Evolutionary conservation across 2,797 vertebrate genomes (phyloP).

Genomic region (Rhadinocentrus ornatus): DNA sequence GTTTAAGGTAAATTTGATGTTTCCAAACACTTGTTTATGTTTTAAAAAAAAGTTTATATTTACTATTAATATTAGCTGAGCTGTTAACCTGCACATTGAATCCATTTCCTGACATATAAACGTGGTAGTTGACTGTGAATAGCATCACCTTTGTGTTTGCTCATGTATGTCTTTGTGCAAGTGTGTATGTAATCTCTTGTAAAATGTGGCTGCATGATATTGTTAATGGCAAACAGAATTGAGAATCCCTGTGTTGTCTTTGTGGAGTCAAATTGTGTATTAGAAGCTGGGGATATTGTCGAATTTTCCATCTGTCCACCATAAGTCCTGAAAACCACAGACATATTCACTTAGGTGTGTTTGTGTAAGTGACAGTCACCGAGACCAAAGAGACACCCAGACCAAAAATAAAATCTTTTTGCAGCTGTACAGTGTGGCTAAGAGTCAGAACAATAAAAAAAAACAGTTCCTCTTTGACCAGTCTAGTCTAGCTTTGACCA

Average conservation of each 20-base stretch:
- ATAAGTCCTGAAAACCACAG: not conserved
- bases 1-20: conserved; percentile 69
- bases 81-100: not conserved
- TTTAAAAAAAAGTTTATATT: not conserved
- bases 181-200: not conserved
- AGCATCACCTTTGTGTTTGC: not conserved
- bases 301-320: not conserved
- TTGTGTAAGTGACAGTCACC: too few relatives aligned
- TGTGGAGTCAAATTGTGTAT: not conserved
- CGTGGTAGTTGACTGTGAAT: not conserved
- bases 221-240: not conserved
- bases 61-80: not conserved
- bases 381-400: not conserved
- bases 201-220: not conserved
- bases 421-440: not conserved
- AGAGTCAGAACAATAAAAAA: not conserved
- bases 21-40: not conserved
- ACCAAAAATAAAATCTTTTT: not conserved
- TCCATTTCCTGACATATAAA: not conserved
- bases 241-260: not conserved
- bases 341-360: not conserved
- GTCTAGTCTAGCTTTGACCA: not conserved
- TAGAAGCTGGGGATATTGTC: not conserved
- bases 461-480: not conserved
- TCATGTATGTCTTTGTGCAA: not conserved